These are phyloP conservation scores for Melieria omissa DNA, from an alignment of 2,888 invertebrate species.

Conservation along the genomic window DNA sequence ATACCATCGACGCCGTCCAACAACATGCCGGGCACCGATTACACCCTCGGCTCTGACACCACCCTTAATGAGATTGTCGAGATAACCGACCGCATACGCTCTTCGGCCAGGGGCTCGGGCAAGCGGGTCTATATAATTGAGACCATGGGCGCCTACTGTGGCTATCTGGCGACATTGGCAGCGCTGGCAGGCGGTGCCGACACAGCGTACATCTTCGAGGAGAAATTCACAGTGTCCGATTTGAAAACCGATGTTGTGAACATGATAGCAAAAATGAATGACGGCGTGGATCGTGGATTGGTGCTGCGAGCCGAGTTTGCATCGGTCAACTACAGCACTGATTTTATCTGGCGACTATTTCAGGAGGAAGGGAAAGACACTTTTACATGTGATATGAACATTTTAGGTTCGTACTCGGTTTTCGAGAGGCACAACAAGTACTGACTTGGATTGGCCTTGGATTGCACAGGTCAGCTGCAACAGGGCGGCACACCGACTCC, in stretches of 20 bases:
- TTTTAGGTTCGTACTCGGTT: slow-evolving; percentile 71
- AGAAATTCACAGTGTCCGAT: slow-evolving; percentile 92
- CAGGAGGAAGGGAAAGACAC: slow-evolving; percentile 95
- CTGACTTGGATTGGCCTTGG: too few species aligned
- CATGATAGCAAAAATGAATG: slow-evolving; percentile 96
- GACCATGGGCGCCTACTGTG: slow-evolving; percentile 99
- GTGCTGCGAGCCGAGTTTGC: slow-evolving; percentile 95
- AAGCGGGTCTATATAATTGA: slow-evolving; percentile 95
- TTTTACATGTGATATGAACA: slow-evolving; percentile 95
- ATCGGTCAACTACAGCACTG: slow-evolving; percentile 94
- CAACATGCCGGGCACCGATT: slow-evolving; percentile 98
- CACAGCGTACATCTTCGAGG: slow-evolving; percentile 98
- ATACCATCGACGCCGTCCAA: slow-evolving; percentile 98
- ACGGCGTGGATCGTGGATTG: slow-evolving; percentile 92
- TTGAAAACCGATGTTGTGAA: slow-evolving; percentile 91
- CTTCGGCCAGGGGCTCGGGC: slow-evolving; percentile 98
- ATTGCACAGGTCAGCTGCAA: slow-evolving; percentile 85
- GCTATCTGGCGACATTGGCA: slow-evolving; percentile 95
- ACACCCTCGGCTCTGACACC: slow-evolving; percentile 96
- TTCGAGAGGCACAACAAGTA: neutral
- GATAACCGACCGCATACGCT: slow-evolving; percentile 95
- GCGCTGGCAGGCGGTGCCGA: slow-evolving; percentile 98
- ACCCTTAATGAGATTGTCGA: slow-evolving; percentile 98
- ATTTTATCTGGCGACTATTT: slow-evolving; percentile 94
- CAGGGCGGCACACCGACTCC: slow-evolving; percentile 98